Percentiles rank a stretch among this genome's conserved stretches.
phyloP scores from a whole-genome alignment of 2,888 invertebrate genomes.

The Rhaphigaster nebulosa region DNA sequence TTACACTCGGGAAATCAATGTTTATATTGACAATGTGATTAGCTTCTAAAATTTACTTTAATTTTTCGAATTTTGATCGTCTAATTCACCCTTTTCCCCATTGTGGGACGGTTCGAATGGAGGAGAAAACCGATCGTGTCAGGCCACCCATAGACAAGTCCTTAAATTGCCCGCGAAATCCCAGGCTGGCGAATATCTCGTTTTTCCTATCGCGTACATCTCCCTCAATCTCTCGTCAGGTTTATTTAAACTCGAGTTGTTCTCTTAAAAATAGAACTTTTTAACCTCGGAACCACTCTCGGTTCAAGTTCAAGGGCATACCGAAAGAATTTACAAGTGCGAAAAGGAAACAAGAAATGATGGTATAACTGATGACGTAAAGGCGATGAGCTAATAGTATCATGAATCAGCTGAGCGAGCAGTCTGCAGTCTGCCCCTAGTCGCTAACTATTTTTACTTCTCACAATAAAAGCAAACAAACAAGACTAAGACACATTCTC shows the following conservation, averaged over 20 bases:
- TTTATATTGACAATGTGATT: no score
- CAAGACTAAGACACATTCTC: background rate
- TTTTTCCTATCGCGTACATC: background rate
- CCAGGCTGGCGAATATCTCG: background rate
- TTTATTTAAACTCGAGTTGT: background rate
- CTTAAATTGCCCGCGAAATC: background rate
- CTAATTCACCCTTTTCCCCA: no score
- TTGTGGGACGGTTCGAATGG: no score
- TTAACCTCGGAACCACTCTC: background rate
- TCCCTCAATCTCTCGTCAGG: background rate
- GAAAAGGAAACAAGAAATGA: background rate
- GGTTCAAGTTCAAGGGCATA: background rate
- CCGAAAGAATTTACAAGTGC: background rate
- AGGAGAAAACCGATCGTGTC: no score
- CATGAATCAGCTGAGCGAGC: background rate
- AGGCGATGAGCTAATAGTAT: background rate
- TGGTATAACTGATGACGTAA: conserved; percentile 25
- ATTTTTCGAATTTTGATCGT: no score
- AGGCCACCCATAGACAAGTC: no score
- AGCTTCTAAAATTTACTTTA: no score
- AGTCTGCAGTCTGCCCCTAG: background rate
- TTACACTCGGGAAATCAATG: no score
- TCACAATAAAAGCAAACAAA: conserved; percentile 19
- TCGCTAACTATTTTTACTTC: background rate
- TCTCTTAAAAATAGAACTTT: background rate